Evolutionary conservation across 2,113 vertebrate species (phyloP).

Genomic region (Fulica atra): DNA sequence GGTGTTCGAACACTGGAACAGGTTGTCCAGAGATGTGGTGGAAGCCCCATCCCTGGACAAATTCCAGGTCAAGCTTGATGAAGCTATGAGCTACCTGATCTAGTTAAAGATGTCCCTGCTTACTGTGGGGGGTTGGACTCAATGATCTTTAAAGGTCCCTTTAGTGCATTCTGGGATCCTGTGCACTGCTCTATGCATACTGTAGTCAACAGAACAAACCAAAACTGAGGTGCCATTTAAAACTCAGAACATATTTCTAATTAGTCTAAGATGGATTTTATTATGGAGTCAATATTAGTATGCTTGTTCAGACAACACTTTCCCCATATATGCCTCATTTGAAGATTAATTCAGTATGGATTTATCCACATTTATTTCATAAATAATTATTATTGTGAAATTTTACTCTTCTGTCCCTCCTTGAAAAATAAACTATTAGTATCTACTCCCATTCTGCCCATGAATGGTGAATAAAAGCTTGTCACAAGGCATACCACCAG

Average conservation of each 20-base stretch:
- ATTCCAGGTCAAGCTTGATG: no score
- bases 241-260: not conserved
- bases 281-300: not conserved
- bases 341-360: not conserved
- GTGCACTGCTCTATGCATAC: not conserved
- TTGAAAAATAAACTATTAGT: not conserved
- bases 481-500: not conserved
- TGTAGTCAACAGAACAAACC: not conserved
- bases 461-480: not conserved
- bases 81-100: no score
- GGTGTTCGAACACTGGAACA: no score
- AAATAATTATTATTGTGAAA: not conserved
- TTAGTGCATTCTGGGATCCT: not conserved
- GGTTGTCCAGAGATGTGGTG: no score
- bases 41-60: no score
- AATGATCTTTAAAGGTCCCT: no score
- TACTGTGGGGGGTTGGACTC: no score
- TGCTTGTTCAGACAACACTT: not conserved
- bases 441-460: not conserved
- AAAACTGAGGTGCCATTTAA: not conserved
- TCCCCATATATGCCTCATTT: not conserved
- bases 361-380: not conserved
- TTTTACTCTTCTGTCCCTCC: not conserved
- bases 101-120: no score
- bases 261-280: not conserved